Conservation (phyloP, 2,888 invertebrate genomes). For the Blera fallax region DNA sequence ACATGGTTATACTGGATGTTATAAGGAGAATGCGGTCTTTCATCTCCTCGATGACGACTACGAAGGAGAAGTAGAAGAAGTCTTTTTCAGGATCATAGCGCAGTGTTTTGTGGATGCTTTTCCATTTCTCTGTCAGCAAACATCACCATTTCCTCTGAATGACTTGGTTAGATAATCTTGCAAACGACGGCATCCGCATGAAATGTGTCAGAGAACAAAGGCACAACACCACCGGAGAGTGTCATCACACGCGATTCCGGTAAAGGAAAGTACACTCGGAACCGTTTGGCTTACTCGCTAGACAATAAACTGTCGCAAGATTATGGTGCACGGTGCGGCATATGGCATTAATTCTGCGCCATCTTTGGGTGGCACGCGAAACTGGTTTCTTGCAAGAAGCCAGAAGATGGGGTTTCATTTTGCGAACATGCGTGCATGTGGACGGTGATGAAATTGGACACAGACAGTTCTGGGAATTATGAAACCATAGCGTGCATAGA, state of each 20-base stretch:
- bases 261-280: constrained; percentile 55
- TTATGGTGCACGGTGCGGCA: constrained; percentile 13
- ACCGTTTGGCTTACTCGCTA: constrained; percentile 37
- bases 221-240: constrained; percentile 24
- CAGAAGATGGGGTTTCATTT: constrained; percentile 12
- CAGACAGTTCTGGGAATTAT: constrained; percentile 29
- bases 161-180: constrained; percentile 29
- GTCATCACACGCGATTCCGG: constrained; percentile 47
- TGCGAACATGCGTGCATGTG: constrained; percentile 22
- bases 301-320: constrained; percentile 57
- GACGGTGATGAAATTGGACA: constrained; percentile 44
- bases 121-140: constrained; percentile 13
- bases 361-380: constrained; percentile 48
- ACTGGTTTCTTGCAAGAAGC: constrained; percentile 29
- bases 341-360: constrained; percentile 41
- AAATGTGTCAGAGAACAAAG: constrained; percentile 40
- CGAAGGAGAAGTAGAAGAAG: constrained; percentile 9
- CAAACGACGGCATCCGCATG: neutral
- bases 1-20: neutral
- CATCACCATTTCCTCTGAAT: constrained; percentile 1
- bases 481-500: constrained; percentile 14
- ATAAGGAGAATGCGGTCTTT: constrained; percentile 39
- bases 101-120: neutral
- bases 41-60: constrained; percentile 4
- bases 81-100: constrained; percentile 38